Base-by-base conservation (phyloP, 92 coral and sea anemone genomes). In the Epizoanthus fatuus region DNA sequence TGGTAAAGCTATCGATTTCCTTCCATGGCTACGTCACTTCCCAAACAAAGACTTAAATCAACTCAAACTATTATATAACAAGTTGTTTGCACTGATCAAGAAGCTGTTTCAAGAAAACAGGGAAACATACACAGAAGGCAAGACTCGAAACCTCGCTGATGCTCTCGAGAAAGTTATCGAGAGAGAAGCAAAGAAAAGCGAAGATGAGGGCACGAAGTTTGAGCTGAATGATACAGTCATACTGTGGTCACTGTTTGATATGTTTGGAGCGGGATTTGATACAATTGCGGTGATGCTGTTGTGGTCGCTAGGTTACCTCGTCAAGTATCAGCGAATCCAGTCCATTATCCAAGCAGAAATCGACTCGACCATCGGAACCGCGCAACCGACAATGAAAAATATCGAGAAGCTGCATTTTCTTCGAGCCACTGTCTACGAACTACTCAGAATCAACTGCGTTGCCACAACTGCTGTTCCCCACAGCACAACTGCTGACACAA, bases 251-350 rank as follows among this genome's bases (percentile, higher is more conserved):
- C 82, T 77, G 1, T 62, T 77, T 32, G 88, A 82, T 47, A 75
- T 69, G 40, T 88, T 88, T 68, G 86, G 80, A 14, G 92, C 92
- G 7, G 92, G 87, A 14, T 88, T 88, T 83, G 92, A 88, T 29
- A 82, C 92, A 17, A 75, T 62, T 52, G 92, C 92, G 17, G 86
- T 81, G 45, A 88, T 86, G 75, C 56, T 88, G 38, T 11, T 74
- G 19, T 88, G 92, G 92, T 74, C 92, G 17, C 2, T 88, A 3
- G 73, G 79, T 65, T 88, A 74, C n/a, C 20, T 88, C 53, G 84
- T 86, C 56, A 86, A 80, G 49, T 74, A 88, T 58, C 83, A 75
- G 62, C 79, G 83, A 3, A 67, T 85, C 74, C 92, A 88, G 70
- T 56, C 74, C 79, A 72, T 53, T 56, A 15, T 88, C 25, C 88